phyloP scores from a whole-genome alignment of 2,113 vertebrate genomes.

The Hucho hucho region DNA sequence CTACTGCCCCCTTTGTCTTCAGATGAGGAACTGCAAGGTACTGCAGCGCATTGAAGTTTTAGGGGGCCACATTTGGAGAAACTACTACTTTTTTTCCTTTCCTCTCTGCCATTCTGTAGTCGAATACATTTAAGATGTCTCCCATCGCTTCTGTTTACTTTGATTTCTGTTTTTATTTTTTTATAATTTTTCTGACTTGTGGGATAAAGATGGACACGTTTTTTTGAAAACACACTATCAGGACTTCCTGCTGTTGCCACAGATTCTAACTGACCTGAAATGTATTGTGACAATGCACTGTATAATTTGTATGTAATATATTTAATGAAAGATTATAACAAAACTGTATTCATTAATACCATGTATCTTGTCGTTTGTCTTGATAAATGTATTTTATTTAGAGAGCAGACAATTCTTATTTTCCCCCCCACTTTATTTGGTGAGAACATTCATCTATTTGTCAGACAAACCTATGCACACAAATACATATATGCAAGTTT shows the following conservation, averaged over 20 bases:
- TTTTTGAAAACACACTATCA: constrained; percentile 26
- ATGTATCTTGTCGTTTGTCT: constrained; percentile 11
- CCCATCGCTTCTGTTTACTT: background rate
- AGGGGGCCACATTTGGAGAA: background rate
- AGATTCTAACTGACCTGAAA: constrained; percentile 68
- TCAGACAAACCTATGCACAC: background rate
- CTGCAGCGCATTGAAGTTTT: background rate
- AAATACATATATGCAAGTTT: background rate
- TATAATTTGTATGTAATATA: constrained; percentile 94
- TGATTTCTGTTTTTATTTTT: constrained; percentile 26
- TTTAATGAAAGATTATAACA: constrained; percentile 85
- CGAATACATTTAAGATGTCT: background rate
- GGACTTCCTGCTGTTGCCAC: constrained; percentile 59
- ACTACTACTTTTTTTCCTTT: background rate
- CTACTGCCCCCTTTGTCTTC: background rate
- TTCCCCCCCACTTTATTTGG: background rate
- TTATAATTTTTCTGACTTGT: background rate
- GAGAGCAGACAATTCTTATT: no score
- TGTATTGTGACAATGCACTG: constrained; percentile 84
- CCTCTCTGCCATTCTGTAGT: background rate
- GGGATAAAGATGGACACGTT: constrained; percentile 14
- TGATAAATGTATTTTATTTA: constrained; percentile 8
- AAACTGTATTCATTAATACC: constrained; percentile 67
- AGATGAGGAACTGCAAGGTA: background rate
- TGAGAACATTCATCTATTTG: no score